Percentiles rank a stretch among this genome's conserved stretches.
phyloP scores from a whole-genome alignment of 1,140 invertebrate genomes.

The Patella vulgata region DNA sequence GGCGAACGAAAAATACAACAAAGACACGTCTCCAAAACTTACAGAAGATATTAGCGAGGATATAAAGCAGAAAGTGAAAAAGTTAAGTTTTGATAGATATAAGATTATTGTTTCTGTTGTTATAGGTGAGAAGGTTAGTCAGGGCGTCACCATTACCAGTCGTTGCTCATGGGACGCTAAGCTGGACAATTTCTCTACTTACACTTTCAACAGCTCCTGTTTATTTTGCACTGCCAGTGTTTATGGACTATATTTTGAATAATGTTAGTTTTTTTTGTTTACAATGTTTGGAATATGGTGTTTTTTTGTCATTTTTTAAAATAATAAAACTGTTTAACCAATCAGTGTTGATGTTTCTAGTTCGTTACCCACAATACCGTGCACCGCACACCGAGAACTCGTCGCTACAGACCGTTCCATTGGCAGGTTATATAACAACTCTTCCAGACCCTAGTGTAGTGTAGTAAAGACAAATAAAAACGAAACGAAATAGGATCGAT shows the following conservation, averaged over 20 bases:
- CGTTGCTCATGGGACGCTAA: slow-evolving; percentile 50
- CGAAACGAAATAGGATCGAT: no score
- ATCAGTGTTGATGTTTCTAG: neutral
- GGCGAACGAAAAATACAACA: slow-evolving; percentile 32
- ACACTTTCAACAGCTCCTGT: slow-evolving; percentile 37
- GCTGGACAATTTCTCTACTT: slow-evolving; percentile 48
- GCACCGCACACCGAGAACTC: neutral
- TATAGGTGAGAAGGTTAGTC: slow-evolving; percentile 44
- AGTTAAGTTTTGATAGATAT: slow-evolving; percentile 46
- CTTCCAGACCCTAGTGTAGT: no score
- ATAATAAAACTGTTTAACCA: no score
- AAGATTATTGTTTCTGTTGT: slow-evolving; percentile 47
- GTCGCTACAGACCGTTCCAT: neutral
- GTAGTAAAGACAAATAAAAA: no score
- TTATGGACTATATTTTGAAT: slow-evolving; percentile 55
- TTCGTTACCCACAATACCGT: neutral
- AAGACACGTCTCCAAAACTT: slow-evolving; percentile 12
- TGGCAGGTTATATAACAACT: neutral
- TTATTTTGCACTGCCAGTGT: slow-evolving; percentile 50
- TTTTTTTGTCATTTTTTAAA: neutral
- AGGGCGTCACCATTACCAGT: slow-evolving; percentile 46
- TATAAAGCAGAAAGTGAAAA: slow-evolving; percentile 42
- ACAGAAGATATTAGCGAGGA: slow-evolving; percentile 34
- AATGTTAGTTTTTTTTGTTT: neutral
- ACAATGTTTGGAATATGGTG: neutral